Evolutionary conservation across 2,113 vertebrate genomes (phyloP).

Genomic region (Paradoxurus hermaphroditus): DNA sequence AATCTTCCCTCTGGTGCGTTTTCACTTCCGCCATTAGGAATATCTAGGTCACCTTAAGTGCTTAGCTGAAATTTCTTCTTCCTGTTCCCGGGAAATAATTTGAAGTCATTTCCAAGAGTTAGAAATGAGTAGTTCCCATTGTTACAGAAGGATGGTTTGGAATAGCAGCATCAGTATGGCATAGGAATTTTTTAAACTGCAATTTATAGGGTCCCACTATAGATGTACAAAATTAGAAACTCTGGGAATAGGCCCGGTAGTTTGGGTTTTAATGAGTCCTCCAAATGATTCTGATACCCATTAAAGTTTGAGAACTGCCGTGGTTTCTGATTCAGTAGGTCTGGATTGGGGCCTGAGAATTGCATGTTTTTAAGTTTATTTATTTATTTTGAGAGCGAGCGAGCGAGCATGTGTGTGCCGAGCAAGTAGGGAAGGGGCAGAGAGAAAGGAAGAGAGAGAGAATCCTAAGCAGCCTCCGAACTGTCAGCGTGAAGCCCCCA

Average conservation of each 20-base stretch:
- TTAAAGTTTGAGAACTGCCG: background rate
- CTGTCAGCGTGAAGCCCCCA: no score
- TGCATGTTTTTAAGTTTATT: no score
- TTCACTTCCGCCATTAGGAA: constrained; percentile 13
- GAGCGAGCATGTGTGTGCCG: no score
- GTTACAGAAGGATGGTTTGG: background rate
- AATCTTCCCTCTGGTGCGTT: background rate
- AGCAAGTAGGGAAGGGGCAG: no score
- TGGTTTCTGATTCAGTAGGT: background rate
- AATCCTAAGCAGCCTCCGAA: no score
- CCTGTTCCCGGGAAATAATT: constrained; percentile 4
- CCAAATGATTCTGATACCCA: background rate
- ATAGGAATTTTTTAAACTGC: background rate
- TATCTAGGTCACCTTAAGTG: background rate
- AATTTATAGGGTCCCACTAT: background rate
- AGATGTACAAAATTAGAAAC: constrained; percentile 17
- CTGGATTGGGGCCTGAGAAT: background rate
- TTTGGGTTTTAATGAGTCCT: constrained; percentile 6
- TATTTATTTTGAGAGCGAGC: no score
- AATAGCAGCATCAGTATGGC: background rate
- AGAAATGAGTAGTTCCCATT: constrained; percentile 5
- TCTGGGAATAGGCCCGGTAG: background rate
- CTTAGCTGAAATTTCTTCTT: constrained; percentile 35
- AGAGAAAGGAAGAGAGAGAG: no score
- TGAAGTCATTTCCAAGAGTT: background rate